Conservation (phyloP, 2,797 vertebrate genomes). For the Knipowitschia caucasica region DNA sequence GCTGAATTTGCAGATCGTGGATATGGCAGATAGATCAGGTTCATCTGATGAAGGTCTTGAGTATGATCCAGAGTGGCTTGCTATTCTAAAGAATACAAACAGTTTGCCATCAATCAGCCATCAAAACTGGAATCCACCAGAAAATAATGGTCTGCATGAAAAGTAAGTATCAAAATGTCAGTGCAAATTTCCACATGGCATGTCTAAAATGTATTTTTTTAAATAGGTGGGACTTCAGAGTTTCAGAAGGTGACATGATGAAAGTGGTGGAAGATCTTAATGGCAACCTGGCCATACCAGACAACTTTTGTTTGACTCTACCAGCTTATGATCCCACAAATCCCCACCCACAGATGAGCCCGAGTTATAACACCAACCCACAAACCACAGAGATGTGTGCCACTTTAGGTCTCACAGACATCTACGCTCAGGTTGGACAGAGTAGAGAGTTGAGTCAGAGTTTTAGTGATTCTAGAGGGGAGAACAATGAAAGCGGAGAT, state of each 20-base stretch:
- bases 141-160: conserved; percentile 87
- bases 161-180: conserved; percentile 66
- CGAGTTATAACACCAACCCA: conserved; percentile 82
- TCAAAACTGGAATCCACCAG: conserved; percentile 86
- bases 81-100: conserved; percentile 88
- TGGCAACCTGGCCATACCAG: conserved; percentile 83
- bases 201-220: conserved; percentile 8
- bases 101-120: conserved; percentile 79
- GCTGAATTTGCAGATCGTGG: conserved; percentile 80
- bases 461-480: conserved; percentile 48
- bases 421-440: conserved; percentile 78
- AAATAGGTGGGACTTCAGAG: conserved; percentile 91
- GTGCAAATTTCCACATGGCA: neutral
- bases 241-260: conserved; percentile 83
- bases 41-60: conserved; percentile 83
- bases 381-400: conserved; percentile 95
- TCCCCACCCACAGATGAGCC: conserved; percentile 69
- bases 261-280: conserved; percentile 81
- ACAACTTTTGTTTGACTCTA: conserved; percentile 85
- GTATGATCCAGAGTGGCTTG: conserved; percentile 95
- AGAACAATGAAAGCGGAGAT: conserved; percentile 76
- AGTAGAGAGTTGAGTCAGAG: conserved; percentile 39
- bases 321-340: conserved; percentile 80
- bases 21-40: conserved; percentile 83
- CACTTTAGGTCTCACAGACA: conserved; percentile 85